phyloP scores from a whole-genome alignment of 2,797 vertebrate genomes.

The Euphonia xanthogaster region DNA sequence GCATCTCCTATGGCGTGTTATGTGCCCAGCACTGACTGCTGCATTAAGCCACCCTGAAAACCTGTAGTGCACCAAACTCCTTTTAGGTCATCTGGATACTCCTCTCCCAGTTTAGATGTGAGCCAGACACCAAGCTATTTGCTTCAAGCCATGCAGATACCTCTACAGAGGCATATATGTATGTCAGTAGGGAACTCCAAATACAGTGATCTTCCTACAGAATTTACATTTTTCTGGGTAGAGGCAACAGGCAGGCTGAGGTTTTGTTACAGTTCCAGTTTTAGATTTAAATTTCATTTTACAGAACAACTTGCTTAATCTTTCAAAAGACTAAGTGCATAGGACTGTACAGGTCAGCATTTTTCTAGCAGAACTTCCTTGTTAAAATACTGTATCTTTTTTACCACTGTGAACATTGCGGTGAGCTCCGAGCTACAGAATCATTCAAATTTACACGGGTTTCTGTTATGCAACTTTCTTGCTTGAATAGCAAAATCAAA shows the following conservation, averaged over 20 bases:
- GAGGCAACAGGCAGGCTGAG: neutral
- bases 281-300: neutral
- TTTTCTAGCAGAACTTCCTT: neutral
- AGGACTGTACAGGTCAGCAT: neutral
- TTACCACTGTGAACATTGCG: neutral
- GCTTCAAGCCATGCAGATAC: neutral
- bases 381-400: neutral
- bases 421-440: neutral
- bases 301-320: neutral
- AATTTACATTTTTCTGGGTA: neutral
- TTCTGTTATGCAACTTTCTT: neutral
- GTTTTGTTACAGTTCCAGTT: neutral
- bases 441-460: neutral
- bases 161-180: neutral
- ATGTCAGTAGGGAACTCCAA: rapidly evolving
- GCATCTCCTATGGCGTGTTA: neutral
- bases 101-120: neutral
- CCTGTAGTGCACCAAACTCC: neutral
- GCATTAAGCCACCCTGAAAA: neutral
- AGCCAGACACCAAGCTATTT: neutral
- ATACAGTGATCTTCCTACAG: neutral
- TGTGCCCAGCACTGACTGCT: neutral
- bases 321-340: neutral
- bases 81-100: neutral
- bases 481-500: neutral